A percentile compares a stretch with the other conserved stretches of the same genome.
Evolutionary conservation across 2,113 vertebrate genomes (phyloP).

Genomic region (Taxidea taxus): DNA sequence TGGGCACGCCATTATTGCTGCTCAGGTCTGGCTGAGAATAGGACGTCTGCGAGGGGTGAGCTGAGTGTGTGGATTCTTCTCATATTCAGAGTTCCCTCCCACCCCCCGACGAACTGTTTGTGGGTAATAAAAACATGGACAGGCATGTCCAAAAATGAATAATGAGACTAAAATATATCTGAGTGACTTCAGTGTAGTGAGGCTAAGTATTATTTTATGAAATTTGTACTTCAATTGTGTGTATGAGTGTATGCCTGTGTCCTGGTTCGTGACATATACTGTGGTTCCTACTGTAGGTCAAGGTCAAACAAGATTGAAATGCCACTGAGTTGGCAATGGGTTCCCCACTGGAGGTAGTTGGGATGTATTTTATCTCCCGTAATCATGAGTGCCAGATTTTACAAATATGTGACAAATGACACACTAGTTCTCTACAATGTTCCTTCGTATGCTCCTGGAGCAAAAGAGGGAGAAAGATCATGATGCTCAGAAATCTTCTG

Average conservation of each 20-base stretch:
- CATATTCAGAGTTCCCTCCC: background rate
- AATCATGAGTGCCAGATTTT: background rate
- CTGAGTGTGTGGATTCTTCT: background rate
- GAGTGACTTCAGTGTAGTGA: background rate
- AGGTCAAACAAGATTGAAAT: background rate
- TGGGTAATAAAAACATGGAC: background rate
- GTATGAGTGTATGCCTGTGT: background rate
- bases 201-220: background rate
- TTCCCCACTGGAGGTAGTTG: background rate
- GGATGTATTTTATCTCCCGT: background rate
- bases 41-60: background rate
- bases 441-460: background rate
- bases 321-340: background rate
- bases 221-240: background rate
- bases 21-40: background rate
- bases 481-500: background rate
- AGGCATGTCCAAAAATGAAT: background rate
- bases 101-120: background rate
- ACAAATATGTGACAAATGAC: background rate
- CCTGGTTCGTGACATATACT: background rate
- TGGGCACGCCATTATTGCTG: background rate
- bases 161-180: background rate
- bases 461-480: background rate
- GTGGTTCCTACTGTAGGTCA: background rate
- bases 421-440: background rate